Conservation (phyloP, 2,113 vertebrate genomes). For the Cnemophilus loriae region DNA sequence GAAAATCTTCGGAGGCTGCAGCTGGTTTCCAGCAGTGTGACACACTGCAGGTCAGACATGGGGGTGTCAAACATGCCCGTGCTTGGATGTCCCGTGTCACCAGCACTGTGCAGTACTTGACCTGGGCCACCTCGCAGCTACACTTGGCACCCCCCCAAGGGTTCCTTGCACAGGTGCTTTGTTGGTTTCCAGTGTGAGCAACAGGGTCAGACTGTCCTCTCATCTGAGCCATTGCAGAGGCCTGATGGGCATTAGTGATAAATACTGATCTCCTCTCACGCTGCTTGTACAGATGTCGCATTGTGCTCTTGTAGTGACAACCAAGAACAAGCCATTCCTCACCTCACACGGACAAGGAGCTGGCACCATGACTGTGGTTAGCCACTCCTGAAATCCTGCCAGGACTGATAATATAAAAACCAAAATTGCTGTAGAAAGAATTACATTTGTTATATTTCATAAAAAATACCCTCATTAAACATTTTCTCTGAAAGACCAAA, state of each 20-base stretch:
- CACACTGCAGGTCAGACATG: not conserved
- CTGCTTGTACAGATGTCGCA: not conserved
- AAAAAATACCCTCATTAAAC: slow-evolving; percentile 7
- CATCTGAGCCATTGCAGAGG: not conserved
- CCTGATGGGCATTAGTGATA: not conserved
- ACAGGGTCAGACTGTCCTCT: not conserved
- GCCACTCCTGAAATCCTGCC: slow-evolving; percentile 10
- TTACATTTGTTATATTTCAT: slow-evolving; percentile 12
- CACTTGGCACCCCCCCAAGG: not conserved
- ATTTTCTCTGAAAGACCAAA: slow-evolving; percentile 21
- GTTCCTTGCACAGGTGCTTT: not conserved
- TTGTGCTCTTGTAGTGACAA: not conserved
- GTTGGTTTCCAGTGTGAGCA: not conserved
- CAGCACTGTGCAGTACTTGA: not conserved
- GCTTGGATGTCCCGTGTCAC: not conserved
- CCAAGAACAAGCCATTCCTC: not conserved
- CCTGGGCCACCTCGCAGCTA: not conserved
- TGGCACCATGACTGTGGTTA: not conserved
- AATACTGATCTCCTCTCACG: not conserved
- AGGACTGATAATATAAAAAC: not conserved
- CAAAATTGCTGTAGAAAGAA: not conserved
- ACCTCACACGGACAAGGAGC: slow-evolving; percentile 10
- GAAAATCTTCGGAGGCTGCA: not conserved
- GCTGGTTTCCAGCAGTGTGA: not conserved
- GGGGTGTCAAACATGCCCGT: not conserved